Evolutionary conservation across 1,140 invertebrate species (phyloP).

Genomic region (Caerostris darwini): DNA sequence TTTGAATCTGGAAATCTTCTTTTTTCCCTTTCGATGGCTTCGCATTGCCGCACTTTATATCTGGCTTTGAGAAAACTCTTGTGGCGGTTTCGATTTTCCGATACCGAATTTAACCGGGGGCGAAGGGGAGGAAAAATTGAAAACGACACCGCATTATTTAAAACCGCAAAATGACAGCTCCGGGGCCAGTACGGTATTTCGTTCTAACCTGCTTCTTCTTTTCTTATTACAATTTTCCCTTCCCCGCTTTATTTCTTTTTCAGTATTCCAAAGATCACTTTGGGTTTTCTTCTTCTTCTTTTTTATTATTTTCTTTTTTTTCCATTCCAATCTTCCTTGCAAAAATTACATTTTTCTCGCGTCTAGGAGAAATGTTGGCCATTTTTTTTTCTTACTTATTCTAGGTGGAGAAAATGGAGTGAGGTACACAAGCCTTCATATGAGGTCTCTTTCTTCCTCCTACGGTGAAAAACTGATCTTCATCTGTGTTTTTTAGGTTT

Average conservation of each 20-base stretch:
- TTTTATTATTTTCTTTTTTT: no score
- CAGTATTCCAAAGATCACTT: not conserved
- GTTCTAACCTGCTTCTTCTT: not conserved
- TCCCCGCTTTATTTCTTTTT: not conserved
- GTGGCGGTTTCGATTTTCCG: conserved; percentile 53
- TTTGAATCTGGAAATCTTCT: not conserved
- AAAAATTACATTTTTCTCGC: conserved; percentile 54
- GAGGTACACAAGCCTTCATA: not conserved
- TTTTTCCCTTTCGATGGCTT: not conserved
- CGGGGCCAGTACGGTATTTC: conserved; percentile 27
- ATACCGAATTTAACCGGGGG: conserved; percentile 41
- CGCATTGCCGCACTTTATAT: conserved; percentile 10
- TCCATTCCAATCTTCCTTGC: conserved; percentile 7
- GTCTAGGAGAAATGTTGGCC: not conserved
- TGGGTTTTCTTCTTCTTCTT: not conserved
- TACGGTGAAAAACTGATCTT: no score
- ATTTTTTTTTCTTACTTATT: not conserved
- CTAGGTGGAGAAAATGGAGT: not conserved
- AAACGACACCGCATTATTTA: conserved; percentile 67
- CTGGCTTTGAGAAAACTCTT: not conserved
- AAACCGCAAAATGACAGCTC: conserved; percentile 57
- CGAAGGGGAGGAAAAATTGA: conserved; percentile 38
- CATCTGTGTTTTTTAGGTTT: no score
- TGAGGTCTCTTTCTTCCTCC: no score
- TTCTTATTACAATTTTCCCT: not conserved